These are phyloP conservation scores for Xylota sylvarum DNA, from an alignment of 2,888 invertebrate species.

Conservation along the genomic window DNA sequence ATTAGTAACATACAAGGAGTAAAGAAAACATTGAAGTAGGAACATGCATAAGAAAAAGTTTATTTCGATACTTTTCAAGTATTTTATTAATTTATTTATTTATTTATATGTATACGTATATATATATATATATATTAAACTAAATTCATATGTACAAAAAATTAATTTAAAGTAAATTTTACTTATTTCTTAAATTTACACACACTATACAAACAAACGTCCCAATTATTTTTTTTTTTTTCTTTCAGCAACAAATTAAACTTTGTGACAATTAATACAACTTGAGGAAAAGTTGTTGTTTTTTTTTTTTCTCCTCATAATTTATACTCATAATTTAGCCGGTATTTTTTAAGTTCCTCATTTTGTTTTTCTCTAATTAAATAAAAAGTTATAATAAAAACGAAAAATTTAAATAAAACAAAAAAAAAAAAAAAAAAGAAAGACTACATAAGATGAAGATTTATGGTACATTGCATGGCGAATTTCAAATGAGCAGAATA, in stretches of 20 bases:
- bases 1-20: too few species aligned
- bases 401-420: constrained; percentile 75
- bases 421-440: constrained; percentile 65
- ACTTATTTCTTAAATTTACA: constrained; percentile 61
- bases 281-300: constrained; percentile 1
- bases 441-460: constrained; percentile 50
- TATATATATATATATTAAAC: constrained; percentile 41
- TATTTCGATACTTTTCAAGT: constrained; percentile 20
- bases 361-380: constrained; percentile 56
- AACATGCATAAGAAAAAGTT: background rate
- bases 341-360: constrained; percentile 18
- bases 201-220: constrained; percentile 40
- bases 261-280: constrained; percentile 53
- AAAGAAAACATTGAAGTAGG: background rate
- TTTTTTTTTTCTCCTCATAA: constrained; percentile 18
- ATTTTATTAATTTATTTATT: constrained; percentile 59
- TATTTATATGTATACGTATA: constrained; percentile 46
- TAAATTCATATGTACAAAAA: constrained; percentile 73
- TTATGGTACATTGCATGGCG: constrained; percentile 78
- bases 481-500: constrained; percentile 68
- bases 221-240: constrained; percentile 37
- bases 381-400: constrained; percentile 66
- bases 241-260: constrained; percentile 33
- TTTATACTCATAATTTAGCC: constrained; percentile 50
- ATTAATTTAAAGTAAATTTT: constrained; percentile 63